Evolutionary conservation across 2,113 vertebrate species (phyloP), one percentile per base, ranked within the genome.

Genomic region (Hippoglossus stenolepis): DNA sequence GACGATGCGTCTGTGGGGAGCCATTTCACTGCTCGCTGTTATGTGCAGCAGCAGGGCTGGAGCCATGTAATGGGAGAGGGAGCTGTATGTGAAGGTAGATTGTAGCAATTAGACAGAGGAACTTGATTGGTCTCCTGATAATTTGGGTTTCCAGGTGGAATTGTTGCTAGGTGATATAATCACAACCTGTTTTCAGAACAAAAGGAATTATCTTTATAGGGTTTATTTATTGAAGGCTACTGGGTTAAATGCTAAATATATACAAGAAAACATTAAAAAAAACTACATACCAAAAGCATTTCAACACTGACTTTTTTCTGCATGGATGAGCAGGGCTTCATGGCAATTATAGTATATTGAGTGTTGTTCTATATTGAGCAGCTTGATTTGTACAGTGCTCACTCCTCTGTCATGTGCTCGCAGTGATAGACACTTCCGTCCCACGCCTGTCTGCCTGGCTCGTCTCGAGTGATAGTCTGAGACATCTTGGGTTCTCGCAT

Each of bases 1-100:
- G 83, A 81, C 31, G 73, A 91, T 78, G 74, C 69, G 87, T 75
- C 90, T 89, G 59, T 67, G 59, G 92, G 90, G 92, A 93, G 85
- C 78, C 79, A 21, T 90, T 89, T 83, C 66, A 24, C 73, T 70
- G 82, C 84, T 86, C 51, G 77, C 87, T 65, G 53, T 82, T 84
- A 63, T 84, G 84, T 82, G 81, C 65, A 78, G 83, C 82, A 86
- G 86, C 65, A n/a, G 75, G 63, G 64, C n/a, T 72, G 77, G 63
- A 73, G 70, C 77, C 61, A 15, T 82, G 76, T 78, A 70, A 60
- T 74, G 77, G 59, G 73, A 87, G 86, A 45, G 75, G 45, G 63
- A 53, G 64, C 57, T 31, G 28, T 79, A 82, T 82, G 82, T 75
- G 70, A 63, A 49, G 75, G 74, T 84, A 75, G 87, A 90, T 90